These are phyloP conservation scores for Phoenoteleia sp. DNA, from an alignment of 2,888 invertebrate species.

Conservation along the genomic window DNA sequence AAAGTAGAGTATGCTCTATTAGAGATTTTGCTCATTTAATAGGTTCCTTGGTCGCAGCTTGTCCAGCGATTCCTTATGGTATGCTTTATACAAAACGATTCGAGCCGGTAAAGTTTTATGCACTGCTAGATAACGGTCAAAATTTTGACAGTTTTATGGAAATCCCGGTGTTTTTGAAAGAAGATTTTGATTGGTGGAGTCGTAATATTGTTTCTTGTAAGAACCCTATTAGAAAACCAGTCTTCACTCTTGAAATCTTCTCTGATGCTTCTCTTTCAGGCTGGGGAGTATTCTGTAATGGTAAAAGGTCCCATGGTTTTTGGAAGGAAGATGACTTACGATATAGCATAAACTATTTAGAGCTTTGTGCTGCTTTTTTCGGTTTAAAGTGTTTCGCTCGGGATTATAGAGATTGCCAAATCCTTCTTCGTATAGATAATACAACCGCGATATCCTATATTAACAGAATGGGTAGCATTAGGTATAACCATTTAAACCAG, in stretches of 20 bases:
- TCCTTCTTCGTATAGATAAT: slow-evolving; percentile 63
- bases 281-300: slow-evolving; percentile 35
- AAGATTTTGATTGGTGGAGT: slow-evolving; percentile 4
- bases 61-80: slow-evolving; percentile 44
- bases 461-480: slow-evolving; percentile 49
- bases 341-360: slow-evolving; percentile 56
- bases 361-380: slow-evolving; percentile 49
- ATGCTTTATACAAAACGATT: slow-evolving; percentile 45
- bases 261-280: slow-evolving; percentile 55
- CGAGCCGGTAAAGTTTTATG: slow-evolving; percentile 18
- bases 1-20: slow-evolving; percentile 20
- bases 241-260: slow-evolving; percentile 34
- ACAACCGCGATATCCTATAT: slow-evolving; percentile 66
- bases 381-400: slow-evolving; percentile 56
- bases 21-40: slow-evolving; percentile 49
- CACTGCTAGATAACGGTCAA: neutral
- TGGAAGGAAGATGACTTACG: slow-evolving; percentile 30
- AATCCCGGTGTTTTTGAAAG: neutral
- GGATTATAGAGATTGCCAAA: slow-evolving; percentile 32
- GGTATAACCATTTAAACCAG: slow-evolving; percentile 29
- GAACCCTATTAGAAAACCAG: neutral
- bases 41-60: slow-evolving; percentile 46
- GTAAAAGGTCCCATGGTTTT: slow-evolving; percentile 9
- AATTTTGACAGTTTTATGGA: slow-evolving; percentile 31
- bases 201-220: neutral